Conservation (phyloP, 2,888 invertebrate species). For the Caprella mutica region DNA sequence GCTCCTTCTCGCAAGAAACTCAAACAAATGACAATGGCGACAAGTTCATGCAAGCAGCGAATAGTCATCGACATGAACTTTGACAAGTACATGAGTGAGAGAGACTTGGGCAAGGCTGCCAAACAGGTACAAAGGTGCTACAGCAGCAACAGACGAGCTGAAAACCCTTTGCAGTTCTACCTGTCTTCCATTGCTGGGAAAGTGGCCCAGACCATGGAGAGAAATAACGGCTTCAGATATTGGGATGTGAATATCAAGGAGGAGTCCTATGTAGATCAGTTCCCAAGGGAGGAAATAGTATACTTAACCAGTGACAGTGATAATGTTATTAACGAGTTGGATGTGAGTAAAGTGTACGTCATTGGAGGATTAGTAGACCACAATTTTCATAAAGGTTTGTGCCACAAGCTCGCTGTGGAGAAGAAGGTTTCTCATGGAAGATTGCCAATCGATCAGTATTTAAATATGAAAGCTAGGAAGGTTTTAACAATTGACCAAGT, state of each 20-base stretch:
- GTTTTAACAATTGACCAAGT: conserved; percentile 94
- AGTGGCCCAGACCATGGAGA: conserved; percentile 59
- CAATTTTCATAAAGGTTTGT: conserved; percentile 87
- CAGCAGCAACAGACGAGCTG: conserved; percentile 71
- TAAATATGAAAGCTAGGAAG: conserved; percentile 81
- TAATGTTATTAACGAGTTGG: conserved; percentile 61
- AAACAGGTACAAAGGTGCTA: conserved; percentile 86
- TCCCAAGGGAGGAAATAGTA: conserved; percentile 64
- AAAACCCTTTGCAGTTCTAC: conserved; percentile 67
- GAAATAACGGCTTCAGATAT: conserved; percentile 74
- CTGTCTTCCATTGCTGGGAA: conserved; percentile 67
- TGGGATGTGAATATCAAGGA: conserved; percentile 60
- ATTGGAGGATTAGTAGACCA: conserved; percentile 98
- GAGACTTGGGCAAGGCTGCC: conserved; percentile 73
- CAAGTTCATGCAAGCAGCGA: conserved; percentile 14
- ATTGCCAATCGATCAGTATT: conserved; percentile 75
- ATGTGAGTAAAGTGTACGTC: conserved; percentile 69
- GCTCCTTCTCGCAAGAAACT: conserved; percentile 14
- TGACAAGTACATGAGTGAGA: conserved; percentile 77
- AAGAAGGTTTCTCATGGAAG: conserved; percentile 68
- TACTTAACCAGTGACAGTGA: conserved; percentile 92
- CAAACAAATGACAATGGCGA: conserved; percentile 18
- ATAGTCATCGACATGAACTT: conserved; percentile 83
- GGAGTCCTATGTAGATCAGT: conserved; percentile 52
- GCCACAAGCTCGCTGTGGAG: conserved; percentile 65